Evolutionary conservation across 2,113 vertebrate genomes (phyloP).

Genomic region (Carassius gibelio): DNA sequence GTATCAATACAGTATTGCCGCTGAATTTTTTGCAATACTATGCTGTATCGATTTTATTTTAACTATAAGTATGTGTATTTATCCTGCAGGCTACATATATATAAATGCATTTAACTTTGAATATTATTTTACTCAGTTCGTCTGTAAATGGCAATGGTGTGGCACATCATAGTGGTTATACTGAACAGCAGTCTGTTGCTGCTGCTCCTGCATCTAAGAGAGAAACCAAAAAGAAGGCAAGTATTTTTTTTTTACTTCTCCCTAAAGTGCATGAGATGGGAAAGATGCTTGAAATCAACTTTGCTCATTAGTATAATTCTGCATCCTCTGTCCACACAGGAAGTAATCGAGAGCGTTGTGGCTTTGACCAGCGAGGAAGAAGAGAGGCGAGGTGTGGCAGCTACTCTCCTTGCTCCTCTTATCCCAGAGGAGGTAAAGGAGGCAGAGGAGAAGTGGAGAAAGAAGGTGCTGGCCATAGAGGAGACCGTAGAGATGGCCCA

Average conservation of each 20-base stretch:
- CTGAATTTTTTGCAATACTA: too few species aligned
- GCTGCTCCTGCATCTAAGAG: conserved; percentile 47
- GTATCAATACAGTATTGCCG: too few species aligned
- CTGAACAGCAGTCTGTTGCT: conserved; percentile 45
- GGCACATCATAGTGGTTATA: conserved; percentile 32
- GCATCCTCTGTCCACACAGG: conserved; percentile 70
- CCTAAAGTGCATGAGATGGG: not conserved
- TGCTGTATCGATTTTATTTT: too few species aligned
- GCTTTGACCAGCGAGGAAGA: conserved; percentile 92
- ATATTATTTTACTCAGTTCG: conserved; percentile 53
- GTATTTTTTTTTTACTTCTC: conserved; percentile 25
- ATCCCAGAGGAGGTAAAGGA: conserved; percentile 90
- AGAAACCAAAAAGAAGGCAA: conserved; percentile 72
- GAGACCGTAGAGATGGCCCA: conserved; percentile 70
- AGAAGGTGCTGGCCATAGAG: conserved; percentile 85
- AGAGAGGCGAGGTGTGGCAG: conserved; percentile 89
- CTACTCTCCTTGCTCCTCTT: conserved; percentile 88
- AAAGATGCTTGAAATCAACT: not conserved
- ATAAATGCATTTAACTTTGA: not conserved
- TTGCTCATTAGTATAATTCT: not conserved
- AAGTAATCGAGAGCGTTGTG: conserved; percentile 91
- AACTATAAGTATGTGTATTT: too few species aligned
- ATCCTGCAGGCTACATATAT: too few species aligned
- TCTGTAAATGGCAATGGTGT: conserved; percentile 73
- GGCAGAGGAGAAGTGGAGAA: conserved; percentile 94